Evolutionary conservation across 1,140 invertebrate genomes (phyloP), one percentile per base, ranked within the genome.

Genomic region (Drosophila obscura): DNA sequence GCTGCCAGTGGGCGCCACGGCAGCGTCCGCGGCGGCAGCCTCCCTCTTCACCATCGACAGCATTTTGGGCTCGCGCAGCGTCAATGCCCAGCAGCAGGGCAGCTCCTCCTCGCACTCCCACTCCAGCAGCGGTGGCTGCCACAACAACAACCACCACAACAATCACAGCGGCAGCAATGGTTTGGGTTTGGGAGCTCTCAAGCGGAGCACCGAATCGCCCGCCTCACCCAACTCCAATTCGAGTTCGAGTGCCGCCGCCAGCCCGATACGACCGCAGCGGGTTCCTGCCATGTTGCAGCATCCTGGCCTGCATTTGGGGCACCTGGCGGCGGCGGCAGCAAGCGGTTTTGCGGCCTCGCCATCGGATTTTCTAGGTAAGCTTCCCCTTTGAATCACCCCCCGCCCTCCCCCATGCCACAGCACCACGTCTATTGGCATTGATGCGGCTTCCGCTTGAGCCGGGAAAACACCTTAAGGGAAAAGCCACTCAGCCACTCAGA

Each of bases 31-130:
- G 13, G 93, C 93, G 8, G 93, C 94, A 2, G 93, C 95, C 49
- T 96, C 95, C 31, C 92, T 96, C 35, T 96, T 96, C 87, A 96
- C 96, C 69, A 96, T 96, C 74, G 96, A 96, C 91, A 96, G 95
- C 92, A 96, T 96, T 60, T 92, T 97, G 80, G 95, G 90, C 5
- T 91, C 90, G 9, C 65, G 87, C 24, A 76, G 68, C 16, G 77
- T 53, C 0, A 69, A 63, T 7, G 66, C 62, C 8, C 68, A 24
- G 1, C 58, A 52, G 8, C 59, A 67, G 2, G 56, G 51, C 15
- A 66, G 50, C 46, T 53, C 59, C 41, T 39, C 66, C 0, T 7
- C 44, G 0, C 50, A 41, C 59, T 49, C 44, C 56, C 78, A 44
- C 52, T 39, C 22, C 50, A 80, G 15, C 50, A 72, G 13, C 49